These are phyloP conservation scores for Microchrysa polita DNA, from an alignment of 2,888 invertebrate species.

Conservation along the genomic window DNA sequence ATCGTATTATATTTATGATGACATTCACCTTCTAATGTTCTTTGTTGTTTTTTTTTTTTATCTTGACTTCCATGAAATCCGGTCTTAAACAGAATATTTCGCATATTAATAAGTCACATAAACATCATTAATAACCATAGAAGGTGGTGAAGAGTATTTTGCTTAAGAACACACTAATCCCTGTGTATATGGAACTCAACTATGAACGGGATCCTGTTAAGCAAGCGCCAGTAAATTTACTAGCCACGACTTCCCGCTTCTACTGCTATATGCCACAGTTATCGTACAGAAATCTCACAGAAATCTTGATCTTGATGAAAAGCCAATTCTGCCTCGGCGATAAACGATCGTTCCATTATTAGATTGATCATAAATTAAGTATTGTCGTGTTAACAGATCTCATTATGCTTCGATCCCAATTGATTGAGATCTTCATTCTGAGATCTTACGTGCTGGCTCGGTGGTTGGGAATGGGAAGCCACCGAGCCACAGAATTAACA, in stretches of 20 bases:
- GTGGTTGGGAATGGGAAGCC: too few species aligned
- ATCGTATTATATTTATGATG: conserved; percentile 36
- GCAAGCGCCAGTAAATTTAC: too few species aligned
- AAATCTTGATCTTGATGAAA: too few species aligned
- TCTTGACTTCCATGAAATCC: conserved; percentile 19
- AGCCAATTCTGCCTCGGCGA: background rate
- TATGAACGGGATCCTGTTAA: too few species aligned
- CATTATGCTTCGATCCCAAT: conserved; percentile 8
- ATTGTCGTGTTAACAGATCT: conserved; percentile 44
- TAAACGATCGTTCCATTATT: conserved; percentile 29
- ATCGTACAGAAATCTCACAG: too few species aligned
- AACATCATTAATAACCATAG: background rate
- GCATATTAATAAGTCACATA: conserved; percentile 27
- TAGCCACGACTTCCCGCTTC: too few species aligned
- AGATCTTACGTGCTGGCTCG: too few species aligned
- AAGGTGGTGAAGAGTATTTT: background rate
- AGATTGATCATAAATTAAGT: conserved; percentile 41
- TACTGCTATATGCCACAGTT: too few species aligned
- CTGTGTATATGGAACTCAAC: too few species aligned
- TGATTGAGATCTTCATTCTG: conserved; percentile 31
- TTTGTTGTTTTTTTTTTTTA: conserved; percentile 21
- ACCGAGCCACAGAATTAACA: too few species aligned
- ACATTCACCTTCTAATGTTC: conserved; percentile 41
- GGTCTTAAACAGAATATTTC: conserved; percentile 18
- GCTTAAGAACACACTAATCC: too few species aligned